Conservation (phyloP, 2,113 vertebrate genomes). For the Pagrus major region DNA sequence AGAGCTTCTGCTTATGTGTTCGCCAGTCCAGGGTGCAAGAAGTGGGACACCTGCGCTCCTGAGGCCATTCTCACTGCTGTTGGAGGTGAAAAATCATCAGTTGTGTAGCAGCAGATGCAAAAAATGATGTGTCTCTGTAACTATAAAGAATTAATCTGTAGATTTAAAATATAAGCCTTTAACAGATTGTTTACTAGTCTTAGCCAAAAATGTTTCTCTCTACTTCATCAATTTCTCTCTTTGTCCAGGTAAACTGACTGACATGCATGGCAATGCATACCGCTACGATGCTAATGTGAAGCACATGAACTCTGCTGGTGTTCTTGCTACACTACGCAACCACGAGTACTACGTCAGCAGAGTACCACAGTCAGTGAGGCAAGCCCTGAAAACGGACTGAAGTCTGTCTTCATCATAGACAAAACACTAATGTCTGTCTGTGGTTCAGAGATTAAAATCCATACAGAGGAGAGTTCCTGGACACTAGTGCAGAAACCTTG, state of each 20-base stretch:
- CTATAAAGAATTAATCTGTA: not conserved
- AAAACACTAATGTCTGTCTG: not conserved
- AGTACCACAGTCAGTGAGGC: constrained; percentile 90
- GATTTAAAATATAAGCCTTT: not conserved
- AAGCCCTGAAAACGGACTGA: constrained; percentile 83
- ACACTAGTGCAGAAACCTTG: not conserved
- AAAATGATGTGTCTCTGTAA: not conserved
- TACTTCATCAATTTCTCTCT: not conserved
- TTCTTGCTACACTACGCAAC: constrained; percentile 91
- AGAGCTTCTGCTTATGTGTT: constrained; percentile 97
- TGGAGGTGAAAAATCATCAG: constrained; percentile 86
- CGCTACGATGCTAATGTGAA: constrained; percentile 92
- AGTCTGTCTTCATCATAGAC: not conserved
- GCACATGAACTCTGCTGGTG: constrained; percentile 96
- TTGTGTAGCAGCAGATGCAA: not conserved
- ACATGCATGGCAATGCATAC: constrained; percentile 92
- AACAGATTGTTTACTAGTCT: not conserved
- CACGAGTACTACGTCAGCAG: constrained; percentile 92
- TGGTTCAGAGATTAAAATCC: not conserved
- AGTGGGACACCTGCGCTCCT: constrained; percentile 97
- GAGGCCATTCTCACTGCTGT: constrained; percentile 95
- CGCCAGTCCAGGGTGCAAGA: constrained; percentile 97
- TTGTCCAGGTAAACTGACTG: constrained; percentile 91
- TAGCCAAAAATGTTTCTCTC: not conserved
- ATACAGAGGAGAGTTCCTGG: not conserved